phyloP scores from a whole-genome alignment of 2,113 vertebrate genomes.

The Albula goreensis region DNA sequence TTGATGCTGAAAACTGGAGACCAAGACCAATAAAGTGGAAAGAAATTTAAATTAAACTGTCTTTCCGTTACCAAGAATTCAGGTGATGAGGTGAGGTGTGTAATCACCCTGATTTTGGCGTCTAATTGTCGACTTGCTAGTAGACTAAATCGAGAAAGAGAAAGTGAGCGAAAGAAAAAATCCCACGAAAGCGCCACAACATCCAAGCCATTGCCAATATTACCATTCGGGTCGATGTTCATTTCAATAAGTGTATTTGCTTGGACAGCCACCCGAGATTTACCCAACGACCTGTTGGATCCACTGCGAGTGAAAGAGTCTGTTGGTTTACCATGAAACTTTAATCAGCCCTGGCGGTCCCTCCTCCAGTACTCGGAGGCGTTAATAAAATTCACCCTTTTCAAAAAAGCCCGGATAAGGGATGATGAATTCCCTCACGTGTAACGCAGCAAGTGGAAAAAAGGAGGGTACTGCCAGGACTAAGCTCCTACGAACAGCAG shows the following conservation, averaged over 20 bases:
- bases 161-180: background rate
- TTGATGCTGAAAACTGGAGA: background rate
- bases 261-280: constrained; percentile 59
- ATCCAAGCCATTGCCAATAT: constrained; percentile 14
- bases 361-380: constrained; percentile 32
- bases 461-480: constrained; percentile 12
- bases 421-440: constrained; percentile 30
- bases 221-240: constrained; percentile 30
- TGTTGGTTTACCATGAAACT: constrained; percentile 64
- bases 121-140: background rate
- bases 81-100: background rate
- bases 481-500: background rate
- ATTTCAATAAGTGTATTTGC: constrained; percentile 59
- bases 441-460: background rate
- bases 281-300: constrained; percentile 67
- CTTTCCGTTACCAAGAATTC: background rate
- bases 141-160: background rate
- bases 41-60: too few species aligned
- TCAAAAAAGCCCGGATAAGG: constrained; percentile 31
- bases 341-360: constrained; percentile 61
- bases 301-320: constrained; percentile 49
- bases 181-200: constrained; percentile 30
- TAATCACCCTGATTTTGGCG: background rate
- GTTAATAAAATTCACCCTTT: constrained; percentile 44
- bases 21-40: background rate